These are phyloP conservation scores for Scaptomyza caliginosa DNA, from an alignment of 2,888 invertebrate genomes.

Conservation along the genomic window DNA sequence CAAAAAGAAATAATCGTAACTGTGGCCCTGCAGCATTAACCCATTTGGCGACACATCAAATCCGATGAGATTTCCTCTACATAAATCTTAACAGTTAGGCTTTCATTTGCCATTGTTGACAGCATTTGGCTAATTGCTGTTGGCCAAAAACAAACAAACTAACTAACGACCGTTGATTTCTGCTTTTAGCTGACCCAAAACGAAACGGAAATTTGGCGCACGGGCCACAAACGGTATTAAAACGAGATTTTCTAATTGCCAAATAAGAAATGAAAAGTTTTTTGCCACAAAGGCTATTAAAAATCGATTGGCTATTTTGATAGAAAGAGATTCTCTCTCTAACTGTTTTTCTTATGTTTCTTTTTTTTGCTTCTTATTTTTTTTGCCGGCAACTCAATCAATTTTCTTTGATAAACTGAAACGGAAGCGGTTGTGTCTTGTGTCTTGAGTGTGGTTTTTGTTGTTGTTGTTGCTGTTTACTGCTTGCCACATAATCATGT, in stretches of 20 bases:
- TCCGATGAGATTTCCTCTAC: slow-evolving; percentile 13
- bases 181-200: slow-evolving; percentile 61
- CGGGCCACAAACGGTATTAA: slow-evolving; percentile 42
- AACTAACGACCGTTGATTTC: slow-evolving; percentile 38
- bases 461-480: slow-evolving; percentile 25
- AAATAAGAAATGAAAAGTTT: slow-evolving; percentile 32
- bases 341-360: background rate
- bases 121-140: slow-evolving; percentile 68
- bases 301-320: slow-evolving; percentile 29
- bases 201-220: slow-evolving; percentile 70
- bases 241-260: slow-evolving; percentile 17
- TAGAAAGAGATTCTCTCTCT: background rate
- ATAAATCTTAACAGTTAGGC: slow-evolving; percentile 60
- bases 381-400: slow-evolving; percentile 55
- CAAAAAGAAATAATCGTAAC: background rate
- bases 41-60: slow-evolving; percentile 57
- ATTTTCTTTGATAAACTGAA: slow-evolving; percentile 75
- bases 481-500: slow-evolving; percentile 57
- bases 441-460: background rate
- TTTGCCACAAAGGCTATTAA: slow-evolving; percentile 14
- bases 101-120: slow-evolving; percentile 53
- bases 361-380: background rate
- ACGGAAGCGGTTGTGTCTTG: slow-evolving; percentile 73
- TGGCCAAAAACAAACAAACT: slow-evolving; percentile 26
- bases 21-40: slow-evolving; percentile 44